These are phyloP conservation scores for Tupiocoris notatus DNA, from an alignment of 2,888 invertebrate species.

Conservation along the genomic window DNA sequence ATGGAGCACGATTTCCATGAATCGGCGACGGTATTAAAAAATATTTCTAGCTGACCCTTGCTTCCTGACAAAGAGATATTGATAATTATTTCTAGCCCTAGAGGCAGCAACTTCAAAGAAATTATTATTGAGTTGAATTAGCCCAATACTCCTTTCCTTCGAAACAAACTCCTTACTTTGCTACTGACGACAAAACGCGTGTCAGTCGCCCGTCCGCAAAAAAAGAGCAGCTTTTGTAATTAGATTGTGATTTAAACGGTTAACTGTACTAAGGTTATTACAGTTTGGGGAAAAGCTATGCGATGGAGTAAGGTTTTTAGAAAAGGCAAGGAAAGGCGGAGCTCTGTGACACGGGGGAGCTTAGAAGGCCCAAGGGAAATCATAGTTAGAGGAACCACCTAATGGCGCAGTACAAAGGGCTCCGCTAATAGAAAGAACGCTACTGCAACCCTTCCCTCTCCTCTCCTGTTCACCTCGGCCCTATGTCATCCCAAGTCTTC, in stretches of 20 bases:
- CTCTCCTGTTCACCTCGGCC: not conserved
- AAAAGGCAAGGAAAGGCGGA: slow-evolving; percentile 5
- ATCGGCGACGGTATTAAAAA: too few relatives aligned
- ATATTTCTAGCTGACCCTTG: too few relatives aligned
- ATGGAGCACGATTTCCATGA: too few relatives aligned
- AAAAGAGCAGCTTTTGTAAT: slow-evolving; percentile 41
- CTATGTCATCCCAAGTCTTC: not conserved
- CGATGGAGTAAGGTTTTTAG: not conserved
- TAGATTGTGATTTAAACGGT: slow-evolving; percentile 44
- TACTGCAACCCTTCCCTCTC: slow-evolving; percentile 11
- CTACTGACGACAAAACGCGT: too few relatives aligned
- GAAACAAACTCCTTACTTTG: too few relatives aligned
- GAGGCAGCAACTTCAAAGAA: too few relatives aligned
- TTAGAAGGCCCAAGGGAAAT: slow-evolving; percentile 39
- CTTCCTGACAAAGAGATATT: too few relatives aligned
- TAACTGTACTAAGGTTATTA: slow-evolving; percentile 40
- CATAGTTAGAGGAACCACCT: slow-evolving; percentile 40
- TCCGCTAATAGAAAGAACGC: slow-evolving; percentile 36
- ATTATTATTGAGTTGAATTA: too few relatives aligned
- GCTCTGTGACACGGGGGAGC: slow-evolving; percentile 28
- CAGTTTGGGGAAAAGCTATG: slow-evolving; percentile 2
- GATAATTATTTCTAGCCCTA: too few relatives aligned
- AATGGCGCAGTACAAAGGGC: slow-evolving; percentile 27
- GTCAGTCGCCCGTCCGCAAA: too few relatives aligned
- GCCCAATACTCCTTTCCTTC: too few relatives aligned